These are phyloP conservation scores for Seira musarum DNA, from an alignment of 2,888 invertebrate species.

Conservation along the genomic window DNA sequence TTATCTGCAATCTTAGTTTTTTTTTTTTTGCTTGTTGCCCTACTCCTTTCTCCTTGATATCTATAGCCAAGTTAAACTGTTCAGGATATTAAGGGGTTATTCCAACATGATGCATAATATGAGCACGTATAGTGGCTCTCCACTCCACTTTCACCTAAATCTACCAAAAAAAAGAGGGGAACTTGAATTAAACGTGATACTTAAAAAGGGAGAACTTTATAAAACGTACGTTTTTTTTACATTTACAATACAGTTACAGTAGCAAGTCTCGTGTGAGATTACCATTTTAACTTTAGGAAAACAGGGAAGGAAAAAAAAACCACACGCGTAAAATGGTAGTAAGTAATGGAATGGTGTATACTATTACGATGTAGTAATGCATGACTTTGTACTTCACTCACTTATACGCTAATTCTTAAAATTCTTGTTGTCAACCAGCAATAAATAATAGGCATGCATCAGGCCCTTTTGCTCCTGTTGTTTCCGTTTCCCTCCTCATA, in stretches of 20 bases:
- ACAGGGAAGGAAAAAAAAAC: neutral
- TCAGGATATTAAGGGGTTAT: too few relatives aligned
- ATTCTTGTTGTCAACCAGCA: slow-evolving; percentile 47
- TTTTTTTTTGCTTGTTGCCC: slow-evolving; percentile 46
- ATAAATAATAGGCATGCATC: slow-evolving; percentile 48
- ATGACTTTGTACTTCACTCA: slow-evolving; percentile 4
- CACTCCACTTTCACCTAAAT: neutral
- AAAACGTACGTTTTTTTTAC: neutral
- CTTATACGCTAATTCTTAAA: slow-evolving; percentile 40
- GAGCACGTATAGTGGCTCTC: neutral
- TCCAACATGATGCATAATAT: slow-evolving; percentile 3
- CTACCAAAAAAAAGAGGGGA: neutral
- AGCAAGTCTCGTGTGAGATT: neutral
- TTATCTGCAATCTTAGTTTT: slow-evolving; percentile 60
- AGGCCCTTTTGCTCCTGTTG: slow-evolving; percentile 7
- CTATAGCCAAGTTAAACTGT: too few relatives aligned
- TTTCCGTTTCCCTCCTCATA: slow-evolving; percentile 10
- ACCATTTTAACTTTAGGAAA: neutral
- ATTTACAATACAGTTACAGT: neutral
- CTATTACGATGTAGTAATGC: neutral
- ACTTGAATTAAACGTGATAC: neutral
- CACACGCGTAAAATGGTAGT: neutral
- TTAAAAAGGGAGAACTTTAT: neutral
- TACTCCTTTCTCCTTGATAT: neutral
- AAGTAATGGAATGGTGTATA: too few relatives aligned